phyloP scores from a whole-genome alignment of 2,797 vertebrate species.

The Hybognathus amarus region DNA sequence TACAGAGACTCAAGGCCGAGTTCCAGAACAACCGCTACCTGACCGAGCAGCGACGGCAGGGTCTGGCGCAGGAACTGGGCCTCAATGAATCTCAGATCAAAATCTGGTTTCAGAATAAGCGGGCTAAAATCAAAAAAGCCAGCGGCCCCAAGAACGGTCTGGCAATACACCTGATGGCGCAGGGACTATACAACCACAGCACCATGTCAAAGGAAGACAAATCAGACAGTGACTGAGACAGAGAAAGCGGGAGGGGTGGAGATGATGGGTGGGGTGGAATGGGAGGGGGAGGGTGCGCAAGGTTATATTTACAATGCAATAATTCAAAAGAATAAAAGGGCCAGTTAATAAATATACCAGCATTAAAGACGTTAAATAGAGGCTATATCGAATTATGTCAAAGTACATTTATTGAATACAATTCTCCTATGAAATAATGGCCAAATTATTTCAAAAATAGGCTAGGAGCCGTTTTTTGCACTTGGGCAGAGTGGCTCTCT shows the following conservation, averaged over 20 bases:
- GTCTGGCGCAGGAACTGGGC: slow-evolving; percentile 90
- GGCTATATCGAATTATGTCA: slow-evolving; percentile 87
- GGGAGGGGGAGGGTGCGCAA: slow-evolving; percentile 40
- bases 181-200: slow-evolving; percentile 95
- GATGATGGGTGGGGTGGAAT: background rate
- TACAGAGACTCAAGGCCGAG: slow-evolving; percentile 92
- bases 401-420: slow-evolving; percentile 88
- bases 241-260: slow-evolving; percentile 64
- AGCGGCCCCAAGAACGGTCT: slow-evolving; percentile 86
- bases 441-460: slow-evolving; percentile 52
- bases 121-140: slow-evolving; percentile 96
- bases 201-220: slow-evolving; percentile 93
- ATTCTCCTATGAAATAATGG: slow-evolving; percentile 50
- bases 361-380: slow-evolving; percentile 86
- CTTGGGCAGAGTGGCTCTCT: slow-evolving; percentile 45
- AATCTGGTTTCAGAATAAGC: slow-evolving; percentile 97
- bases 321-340: slow-evolving; percentile 85
- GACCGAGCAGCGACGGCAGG: slow-evolving; percentile 91
- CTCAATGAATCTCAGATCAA: slow-evolving; percentile 96
- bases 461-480: slow-evolving; percentile 47
- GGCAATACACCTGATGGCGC: slow-evolving; percentile 93
- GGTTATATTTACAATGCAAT: slow-evolving; percentile 91
- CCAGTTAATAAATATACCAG: slow-evolving; percentile 98
- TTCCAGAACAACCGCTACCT: slow-evolving; percentile 93
- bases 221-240: slow-evolving; percentile 93